Conservation (phyloP, 2,888 invertebrate genomes). For the Heliconius cydno region DNA sequence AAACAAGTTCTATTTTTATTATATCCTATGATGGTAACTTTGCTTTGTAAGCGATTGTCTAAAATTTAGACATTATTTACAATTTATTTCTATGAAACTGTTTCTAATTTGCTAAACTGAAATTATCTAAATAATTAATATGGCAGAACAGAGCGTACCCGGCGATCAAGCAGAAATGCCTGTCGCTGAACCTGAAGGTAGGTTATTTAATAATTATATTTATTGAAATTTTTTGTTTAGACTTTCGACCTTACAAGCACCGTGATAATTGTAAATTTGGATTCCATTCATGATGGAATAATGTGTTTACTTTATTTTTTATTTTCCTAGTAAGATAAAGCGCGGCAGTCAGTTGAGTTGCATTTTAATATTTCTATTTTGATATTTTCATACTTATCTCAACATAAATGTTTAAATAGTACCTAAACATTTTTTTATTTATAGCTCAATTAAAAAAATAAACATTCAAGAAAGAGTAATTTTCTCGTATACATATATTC, state of each 20-base stretch:
- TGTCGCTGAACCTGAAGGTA: conserved; percentile 19
- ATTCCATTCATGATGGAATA: neutral
- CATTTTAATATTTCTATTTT: conserved; percentile 33
- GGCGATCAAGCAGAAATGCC: neutral
- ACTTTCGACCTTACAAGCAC: neutral
- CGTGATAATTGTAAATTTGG: neutral
- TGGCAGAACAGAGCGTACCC: neutral
- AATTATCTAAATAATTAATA: conserved; percentile 5
- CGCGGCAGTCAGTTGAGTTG: neutral
- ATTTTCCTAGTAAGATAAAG: neutral
- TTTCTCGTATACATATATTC: neutral
- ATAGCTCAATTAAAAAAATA: neutral
- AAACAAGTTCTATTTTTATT: neutral
- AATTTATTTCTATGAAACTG: conserved; percentile 18
- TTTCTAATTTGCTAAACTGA: conserved; percentile 23
- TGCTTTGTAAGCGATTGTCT: neutral
- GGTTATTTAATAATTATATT: neutral
- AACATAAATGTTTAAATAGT: neutral
- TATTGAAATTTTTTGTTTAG: neutral
- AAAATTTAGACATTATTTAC: conserved; percentile 17
- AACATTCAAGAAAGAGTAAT: neutral
- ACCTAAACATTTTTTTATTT: neutral
- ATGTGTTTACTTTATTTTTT: neutral
- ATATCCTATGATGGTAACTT: neutral
- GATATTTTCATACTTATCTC: neutral